Conservation (phyloP, 2,797 vertebrate species). For the Xenentodon cancila region DNA sequence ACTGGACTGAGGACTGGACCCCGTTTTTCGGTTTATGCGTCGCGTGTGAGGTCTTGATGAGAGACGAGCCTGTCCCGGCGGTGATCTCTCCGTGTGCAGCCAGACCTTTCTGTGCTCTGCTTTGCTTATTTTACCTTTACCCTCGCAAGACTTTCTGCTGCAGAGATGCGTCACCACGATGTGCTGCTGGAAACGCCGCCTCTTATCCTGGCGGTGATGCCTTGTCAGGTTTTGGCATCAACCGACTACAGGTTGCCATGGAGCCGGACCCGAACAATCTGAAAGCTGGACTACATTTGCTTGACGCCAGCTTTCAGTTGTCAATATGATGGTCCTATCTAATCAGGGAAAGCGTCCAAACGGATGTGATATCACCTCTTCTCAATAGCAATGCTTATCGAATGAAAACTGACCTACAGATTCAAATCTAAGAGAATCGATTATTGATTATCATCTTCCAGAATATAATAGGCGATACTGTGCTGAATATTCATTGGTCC, state of each 20-base stretch:
- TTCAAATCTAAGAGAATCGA: neutral
- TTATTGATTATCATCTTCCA: constrained; percentile 4
- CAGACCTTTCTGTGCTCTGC: constrained; percentile 21
- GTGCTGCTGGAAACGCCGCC: constrained; percentile 15
- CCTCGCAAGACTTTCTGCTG: constrained; percentile 29
- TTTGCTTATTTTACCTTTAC: constrained; percentile 12
- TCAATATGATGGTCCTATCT: neutral
- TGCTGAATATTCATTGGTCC: constrained; percentile 7
- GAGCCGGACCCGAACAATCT: neutral
- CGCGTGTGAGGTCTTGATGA: constrained; percentile 18
- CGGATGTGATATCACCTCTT: neutral
- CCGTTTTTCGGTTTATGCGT: constrained; percentile 22
- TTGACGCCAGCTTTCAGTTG: neutral
- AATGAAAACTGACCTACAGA: neutral
- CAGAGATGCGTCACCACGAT: constrained; percentile 22
- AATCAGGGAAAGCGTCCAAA: neutral
- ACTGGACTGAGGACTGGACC: constrained; percentile 29
- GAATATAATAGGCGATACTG: neutral
- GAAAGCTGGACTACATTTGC: neutral
- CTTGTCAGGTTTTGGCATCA: constrained; percentile 8
- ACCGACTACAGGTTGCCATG: neutral
- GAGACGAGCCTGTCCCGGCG: constrained; percentile 32
- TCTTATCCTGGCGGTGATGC: constrained; percentile 8
- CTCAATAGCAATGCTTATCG: no score
- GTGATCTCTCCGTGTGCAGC: constrained; percentile 33